Percentiles rank a stretch among this genome's conserved stretches.
Evolutionary conservation across 2,113 vertebrate genomes (phyloP).

Genomic region (Oplegnathus fasciatus): DNA sequence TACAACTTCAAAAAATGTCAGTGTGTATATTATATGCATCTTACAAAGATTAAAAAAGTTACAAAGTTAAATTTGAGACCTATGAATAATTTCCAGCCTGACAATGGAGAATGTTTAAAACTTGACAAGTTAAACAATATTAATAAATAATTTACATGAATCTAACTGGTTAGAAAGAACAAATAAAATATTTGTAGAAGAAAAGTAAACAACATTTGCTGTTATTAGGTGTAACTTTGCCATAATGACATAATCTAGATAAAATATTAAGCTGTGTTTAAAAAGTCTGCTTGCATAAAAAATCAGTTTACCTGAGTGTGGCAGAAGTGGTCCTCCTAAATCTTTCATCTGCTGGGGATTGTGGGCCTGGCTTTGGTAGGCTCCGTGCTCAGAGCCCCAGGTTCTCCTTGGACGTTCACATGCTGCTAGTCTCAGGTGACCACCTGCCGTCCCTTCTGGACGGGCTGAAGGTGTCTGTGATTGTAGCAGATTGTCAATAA

Average conservation of each 20-base stretch:
- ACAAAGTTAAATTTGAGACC: not conserved
- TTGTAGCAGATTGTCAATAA: conserved; percentile 94
- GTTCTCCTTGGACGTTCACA: conserved; percentile 75
- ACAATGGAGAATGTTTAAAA: not conserved
- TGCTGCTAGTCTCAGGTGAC: conserved; percentile 81
- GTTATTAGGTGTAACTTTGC: not conserved
- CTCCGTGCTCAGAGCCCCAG: conserved; percentile 84
- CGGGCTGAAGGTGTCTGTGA: conserved; percentile 76
- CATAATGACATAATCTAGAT: not conserved
- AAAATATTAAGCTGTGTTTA: not conserved
- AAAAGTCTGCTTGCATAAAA: not conserved
- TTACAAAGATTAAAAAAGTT: not conserved
- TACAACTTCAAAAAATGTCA: not conserved
- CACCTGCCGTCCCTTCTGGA: conserved; percentile 68
- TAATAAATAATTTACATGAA: not conserved
- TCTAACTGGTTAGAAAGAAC: not conserved
- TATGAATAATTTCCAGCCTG: not conserved
- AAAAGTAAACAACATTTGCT: no score
- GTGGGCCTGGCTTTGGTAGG: conserved; percentile 52
- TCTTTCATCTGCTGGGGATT: conserved; percentile 69
- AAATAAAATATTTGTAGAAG: not conserved
- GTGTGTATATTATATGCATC: no score
- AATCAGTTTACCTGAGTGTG: conserved; percentile 74
- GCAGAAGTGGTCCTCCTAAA: conserved; percentile 53
- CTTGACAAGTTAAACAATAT: not conserved